These are phyloP conservation scores for Empis stercorea DNA, from an alignment of 2,888 invertebrate genomes.

Conservation along the genomic window DNA sequence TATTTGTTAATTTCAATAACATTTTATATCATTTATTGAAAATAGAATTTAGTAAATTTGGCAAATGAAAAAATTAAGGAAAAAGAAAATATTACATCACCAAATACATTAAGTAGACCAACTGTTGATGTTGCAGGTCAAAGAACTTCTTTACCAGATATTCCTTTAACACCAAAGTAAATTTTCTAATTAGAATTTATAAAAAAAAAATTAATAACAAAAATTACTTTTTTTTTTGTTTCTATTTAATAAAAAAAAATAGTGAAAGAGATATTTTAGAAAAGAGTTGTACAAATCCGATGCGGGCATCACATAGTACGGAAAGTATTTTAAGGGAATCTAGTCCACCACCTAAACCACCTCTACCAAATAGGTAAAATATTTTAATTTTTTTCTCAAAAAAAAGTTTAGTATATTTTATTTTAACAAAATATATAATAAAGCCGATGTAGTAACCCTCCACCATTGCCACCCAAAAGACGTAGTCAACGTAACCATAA, in stretches of 20 bases:
- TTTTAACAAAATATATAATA: too few relatives aligned
- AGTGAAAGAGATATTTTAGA: constrained; percentile 35
- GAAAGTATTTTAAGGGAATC: constrained; percentile 64
- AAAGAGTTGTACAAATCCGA: constrained; percentile 41
- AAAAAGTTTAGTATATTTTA: too few relatives aligned
- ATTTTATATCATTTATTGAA: constrained; percentile 7
- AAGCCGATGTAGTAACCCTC: constrained; percentile 43
- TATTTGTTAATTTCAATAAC: neutral
- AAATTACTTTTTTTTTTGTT: neutral
- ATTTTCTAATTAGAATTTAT: constrained; percentile 30
- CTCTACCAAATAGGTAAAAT: constrained; percentile 60
- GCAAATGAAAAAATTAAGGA: constrained; percentile 72
- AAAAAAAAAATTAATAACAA: neutral
- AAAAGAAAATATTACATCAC: constrained; percentile 33
- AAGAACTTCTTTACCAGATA: constrained; percentile 63
- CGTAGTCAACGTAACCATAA: constrained; percentile 38
- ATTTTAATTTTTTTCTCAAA: too few relatives aligned
- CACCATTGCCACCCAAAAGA: constrained; percentile 68
- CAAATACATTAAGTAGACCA: constrained; percentile 27
- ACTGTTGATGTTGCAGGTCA: constrained; percentile 40
- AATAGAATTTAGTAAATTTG: constrained; percentile 57
- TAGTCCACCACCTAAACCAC: constrained; percentile 78
- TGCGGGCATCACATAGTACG: constrained; percentile 66
- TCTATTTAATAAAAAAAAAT: too few relatives aligned
- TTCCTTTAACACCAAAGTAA: constrained; percentile 70